Evolutionary conservation across 1,140 invertebrate genomes (phyloP), one percentile per base, ranked within the genome.

Genomic region (Ceratosolen fusciceps): DNA sequence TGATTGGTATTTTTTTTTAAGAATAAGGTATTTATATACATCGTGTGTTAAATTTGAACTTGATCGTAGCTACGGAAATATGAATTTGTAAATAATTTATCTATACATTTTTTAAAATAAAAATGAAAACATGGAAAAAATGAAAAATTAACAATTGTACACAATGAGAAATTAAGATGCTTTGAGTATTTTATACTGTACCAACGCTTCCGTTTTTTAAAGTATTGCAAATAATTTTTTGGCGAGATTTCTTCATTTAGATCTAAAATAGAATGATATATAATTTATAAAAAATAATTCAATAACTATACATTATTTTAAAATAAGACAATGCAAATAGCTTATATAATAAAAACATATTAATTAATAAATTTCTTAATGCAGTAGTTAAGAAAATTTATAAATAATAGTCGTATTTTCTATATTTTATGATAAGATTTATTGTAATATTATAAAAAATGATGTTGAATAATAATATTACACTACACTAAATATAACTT

Each of bases 21-120:
- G 67, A 34, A 56, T 72, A 62, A 56, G 49, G 76, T 58, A 85
- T 84, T 83, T 74, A 82, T 86, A 86, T 62, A 54, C 80, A 76
- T 81, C 54, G 52, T 68, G 47, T 74, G 70, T 76, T 8, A 29
- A 31, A 24, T 49, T 29, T 3, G 47, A 31, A 43, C 1, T 37
- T 14, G n/a, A 73, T n/a, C 21, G 21, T 62, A 8, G 49, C 62
- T 72, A 49, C 26, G n/a, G 10, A 12, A 58, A 43, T 47, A 24
- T 37, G 14, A 19, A 21, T n/a, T n/a, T n/a, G 31, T 34, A 37
- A 56, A 72, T 16, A 72, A 54, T 56, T 31, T 72, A 72, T n/a
- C 16, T 37, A 37, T 76, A 52, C 31, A 34, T 78, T 72, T 65
- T 78, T 19, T 74, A 77, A 56, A 24, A 2, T 8, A 72, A 47